A percentile compares a stretch with the other conserved stretches of the same genome.
phyloP scores from a whole-genome alignment of 2,113 vertebrate genomes.

The Trochalopteron elliotii region DNA sequence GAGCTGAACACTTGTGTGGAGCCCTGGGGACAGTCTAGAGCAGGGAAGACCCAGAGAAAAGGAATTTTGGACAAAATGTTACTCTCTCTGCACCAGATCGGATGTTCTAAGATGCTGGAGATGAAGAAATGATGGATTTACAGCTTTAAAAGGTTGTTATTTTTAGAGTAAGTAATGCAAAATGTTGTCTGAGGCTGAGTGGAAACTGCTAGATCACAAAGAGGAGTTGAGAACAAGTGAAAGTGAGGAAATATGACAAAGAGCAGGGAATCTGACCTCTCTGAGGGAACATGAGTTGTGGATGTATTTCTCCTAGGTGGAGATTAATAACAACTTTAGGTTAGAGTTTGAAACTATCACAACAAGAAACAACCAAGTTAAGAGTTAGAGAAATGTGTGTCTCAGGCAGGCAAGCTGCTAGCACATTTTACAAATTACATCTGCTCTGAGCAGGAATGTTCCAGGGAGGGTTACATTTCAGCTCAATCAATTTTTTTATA shows the following conservation, averaged over 20 bases:
- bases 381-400: neutral
- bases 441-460: slow-evolving; percentile 10
- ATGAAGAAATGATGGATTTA: neutral
- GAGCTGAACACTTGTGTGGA: neutral
- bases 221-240: neutral
- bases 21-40: neutral
- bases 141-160: neutral
- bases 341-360: neutral
- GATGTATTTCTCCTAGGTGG: neutral
- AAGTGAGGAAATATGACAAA: neutral
- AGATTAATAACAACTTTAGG: neutral
- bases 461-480: neutral
- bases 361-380: neutral
- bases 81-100: neutral
- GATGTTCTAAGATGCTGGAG: neutral
- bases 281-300: neutral
- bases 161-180: neutral
- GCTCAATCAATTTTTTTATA: neutral
- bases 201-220: neutral
- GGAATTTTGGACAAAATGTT: rapidly evolving
- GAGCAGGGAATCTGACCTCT: neutral
- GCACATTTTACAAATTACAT: slow-evolving; percentile 20
- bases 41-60: neutral
- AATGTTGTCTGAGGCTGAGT: neutral
- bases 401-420: neutral